Evolutionary conservation across 2,888 invertebrate genomes (phyloP).

Genomic region (Marronus borbonicus): DNA sequence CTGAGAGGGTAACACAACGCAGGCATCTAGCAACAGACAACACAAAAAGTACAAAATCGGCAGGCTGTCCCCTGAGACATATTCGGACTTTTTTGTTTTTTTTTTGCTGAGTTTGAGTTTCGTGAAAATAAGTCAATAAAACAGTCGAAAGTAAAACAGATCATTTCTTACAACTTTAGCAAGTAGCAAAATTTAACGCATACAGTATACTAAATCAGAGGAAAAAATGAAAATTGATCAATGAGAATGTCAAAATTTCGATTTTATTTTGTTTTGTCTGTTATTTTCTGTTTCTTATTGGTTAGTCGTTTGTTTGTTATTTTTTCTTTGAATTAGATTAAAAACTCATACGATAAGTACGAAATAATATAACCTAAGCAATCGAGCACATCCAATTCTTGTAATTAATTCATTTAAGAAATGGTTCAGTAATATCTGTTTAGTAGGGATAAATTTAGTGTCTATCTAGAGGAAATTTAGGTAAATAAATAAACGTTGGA

Average conservation of each 20-base stretch:
- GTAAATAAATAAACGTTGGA: too few relatives aligned
- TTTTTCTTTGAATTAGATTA: neutral
- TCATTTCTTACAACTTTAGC: slow-evolving; percentile 52
- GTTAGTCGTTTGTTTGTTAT: neutral
- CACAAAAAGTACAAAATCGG: slow-evolving; percentile 76
- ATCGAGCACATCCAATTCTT: too few relatives aligned
- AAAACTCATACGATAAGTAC: neutral
- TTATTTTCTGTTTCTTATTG: neutral
- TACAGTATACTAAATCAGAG: too few relatives aligned
- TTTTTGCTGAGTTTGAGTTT: neutral
- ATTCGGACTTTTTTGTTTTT: slow-evolving; percentile 54
- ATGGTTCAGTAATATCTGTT: too few relatives aligned
- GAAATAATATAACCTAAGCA: too few relatives aligned
- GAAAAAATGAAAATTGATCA: neutral
- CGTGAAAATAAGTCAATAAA: neutral
- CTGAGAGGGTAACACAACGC: slow-evolving; percentile 89
- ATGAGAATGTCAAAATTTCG: neutral
- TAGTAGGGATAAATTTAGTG: too few relatives aligned
- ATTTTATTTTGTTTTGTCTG: slow-evolving; percentile 21
- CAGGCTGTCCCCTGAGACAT: slow-evolving; percentile 65
- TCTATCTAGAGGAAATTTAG: too few relatives aligned
- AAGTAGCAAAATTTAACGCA: neutral
- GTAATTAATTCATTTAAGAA: too few relatives aligned
- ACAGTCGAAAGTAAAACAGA: slow-evolving; percentile 18
- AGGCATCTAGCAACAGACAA: slow-evolving; percentile 97